Evolutionary conservation across 2,797 vertebrate species (phyloP).

Genomic region (Gymnocypris eckloni): DNA sequence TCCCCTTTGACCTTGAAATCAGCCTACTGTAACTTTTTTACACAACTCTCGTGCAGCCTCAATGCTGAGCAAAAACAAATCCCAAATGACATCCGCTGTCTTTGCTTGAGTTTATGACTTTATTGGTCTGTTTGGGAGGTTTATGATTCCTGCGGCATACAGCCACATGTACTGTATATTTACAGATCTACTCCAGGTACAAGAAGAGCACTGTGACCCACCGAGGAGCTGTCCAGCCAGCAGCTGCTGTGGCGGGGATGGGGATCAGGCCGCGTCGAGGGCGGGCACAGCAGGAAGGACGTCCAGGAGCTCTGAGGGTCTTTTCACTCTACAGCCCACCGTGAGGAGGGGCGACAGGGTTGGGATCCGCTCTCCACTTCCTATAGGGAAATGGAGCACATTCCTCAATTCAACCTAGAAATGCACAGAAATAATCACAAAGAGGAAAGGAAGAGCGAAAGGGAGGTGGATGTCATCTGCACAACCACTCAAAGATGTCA

Average conservation of each 20-base stretch:
- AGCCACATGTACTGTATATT: slow-evolving; percentile 41
- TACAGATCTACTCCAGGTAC: slow-evolving; percentile 30
- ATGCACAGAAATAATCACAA: slow-evolving; percentile 24
- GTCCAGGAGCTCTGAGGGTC: slow-evolving; percentile 63
- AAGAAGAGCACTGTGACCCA: slow-evolving; percentile 53
- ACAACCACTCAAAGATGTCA: not conserved
- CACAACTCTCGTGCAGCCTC: not conserved
- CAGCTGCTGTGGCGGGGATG: slow-evolving; percentile 37
- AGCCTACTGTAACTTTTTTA: not conserved
- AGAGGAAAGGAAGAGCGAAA: not conserved
- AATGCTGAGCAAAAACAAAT: not conserved
- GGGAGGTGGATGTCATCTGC: not conserved
- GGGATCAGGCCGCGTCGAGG: slow-evolving; percentile 58
- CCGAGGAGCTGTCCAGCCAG: slow-evolving; percentile 33
- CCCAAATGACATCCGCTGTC: slow-evolving; percentile 4
- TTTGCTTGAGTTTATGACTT: not conserved
- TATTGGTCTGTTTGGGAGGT: not conserved
- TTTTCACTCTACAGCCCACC: slow-evolving; percentile 64
- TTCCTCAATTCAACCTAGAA: slow-evolving; percentile 58
- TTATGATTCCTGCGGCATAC: slow-evolving; percentile 40
- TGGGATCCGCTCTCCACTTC: slow-evolving; percentile 56
- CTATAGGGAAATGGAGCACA: slow-evolving; percentile 64
- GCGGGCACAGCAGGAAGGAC: slow-evolving; percentile 67
- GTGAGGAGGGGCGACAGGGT: slow-evolving; percentile 55
- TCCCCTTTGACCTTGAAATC: not conserved